phyloP scores from a whole-genome alignment of 2,113 vertebrate genomes.

The Anarrhichthys ocellatus region DNA sequence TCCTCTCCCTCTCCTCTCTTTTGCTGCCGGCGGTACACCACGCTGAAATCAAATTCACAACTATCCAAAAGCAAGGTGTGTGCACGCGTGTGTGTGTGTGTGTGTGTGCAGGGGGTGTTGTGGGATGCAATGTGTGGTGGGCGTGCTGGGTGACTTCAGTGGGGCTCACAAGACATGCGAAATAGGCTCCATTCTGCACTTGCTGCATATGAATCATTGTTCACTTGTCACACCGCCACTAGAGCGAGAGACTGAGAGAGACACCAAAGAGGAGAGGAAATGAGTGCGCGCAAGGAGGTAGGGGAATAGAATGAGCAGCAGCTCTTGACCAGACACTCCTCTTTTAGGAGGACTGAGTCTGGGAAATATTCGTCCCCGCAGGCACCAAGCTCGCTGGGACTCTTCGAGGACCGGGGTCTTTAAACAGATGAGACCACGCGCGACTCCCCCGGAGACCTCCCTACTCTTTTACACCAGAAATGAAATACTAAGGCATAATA shows the following conservation, averaged over 20 bases:
- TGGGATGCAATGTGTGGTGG: not conserved
- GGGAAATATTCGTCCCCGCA: slow-evolving; percentile 55
- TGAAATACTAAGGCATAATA: slow-evolving; percentile 61
- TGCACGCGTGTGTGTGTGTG: not conserved
- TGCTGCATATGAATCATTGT: slow-evolving; percentile 65
- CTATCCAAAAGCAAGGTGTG: slow-evolving; percentile 21
- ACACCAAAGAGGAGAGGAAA: slow-evolving; percentile 55
- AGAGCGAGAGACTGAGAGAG: slow-evolving; percentile 56
- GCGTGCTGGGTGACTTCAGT: slow-evolving; percentile 13
- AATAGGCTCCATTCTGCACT: slow-evolving; percentile 53
- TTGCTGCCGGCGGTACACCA: slow-evolving; percentile 31
- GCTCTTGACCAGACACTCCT: slow-evolving; percentile 68
- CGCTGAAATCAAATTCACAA: slow-evolving; percentile 32
- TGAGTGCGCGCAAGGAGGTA: slow-evolving; percentile 30
- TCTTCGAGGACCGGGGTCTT: slow-evolving; percentile 56
- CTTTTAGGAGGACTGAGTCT: slow-evolving; percentile 56
- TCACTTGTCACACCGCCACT: slow-evolving; percentile 65
- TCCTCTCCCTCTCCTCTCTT: slow-evolving; percentile 28
- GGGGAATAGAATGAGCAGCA: slow-evolving; percentile 51
- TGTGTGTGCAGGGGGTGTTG: not conserved
- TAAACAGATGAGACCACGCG: slow-evolving; percentile 54
- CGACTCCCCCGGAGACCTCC: slow-evolving; percentile 42
- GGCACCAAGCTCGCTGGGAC: slow-evolving; percentile 43
- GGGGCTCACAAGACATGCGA: slow-evolving; percentile 39
- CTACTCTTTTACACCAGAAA: slow-evolving; percentile 49